Evolutionary conservation across 2,113 vertebrate genomes (phyloP).

Genomic region (Prochilodus magdalenae): DNA sequence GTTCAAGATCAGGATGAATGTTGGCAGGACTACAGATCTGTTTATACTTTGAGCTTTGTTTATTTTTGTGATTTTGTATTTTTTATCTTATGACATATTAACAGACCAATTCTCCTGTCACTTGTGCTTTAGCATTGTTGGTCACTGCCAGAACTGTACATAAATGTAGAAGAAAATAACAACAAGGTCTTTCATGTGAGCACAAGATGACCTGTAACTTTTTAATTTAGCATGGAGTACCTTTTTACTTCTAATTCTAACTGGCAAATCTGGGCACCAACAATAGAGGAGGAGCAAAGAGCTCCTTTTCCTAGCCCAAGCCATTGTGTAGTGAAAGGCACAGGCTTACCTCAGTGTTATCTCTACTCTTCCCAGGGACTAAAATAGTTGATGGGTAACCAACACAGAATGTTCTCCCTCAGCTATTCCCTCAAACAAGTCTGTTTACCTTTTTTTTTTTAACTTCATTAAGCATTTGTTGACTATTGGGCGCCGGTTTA

Average conservation of each 20-base stretch:
- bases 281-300: slow-evolving; percentile 40
- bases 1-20: slow-evolving; percentile 14
- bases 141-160: too few species aligned
- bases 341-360: slow-evolving; percentile 65
- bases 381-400: too few species aligned
- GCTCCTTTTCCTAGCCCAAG: slow-evolving; percentile 64
- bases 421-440: slow-evolving; percentile 83
- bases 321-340: slow-evolving; percentile 69
- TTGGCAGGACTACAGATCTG: background rate
- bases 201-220: slow-evolving; percentile 3
- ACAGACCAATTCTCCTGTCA: background rate
- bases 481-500: slow-evolving; percentile 79
- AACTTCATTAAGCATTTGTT: slow-evolving; percentile 71
- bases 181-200: background rate
- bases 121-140: background rate
- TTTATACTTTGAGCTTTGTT: background rate
- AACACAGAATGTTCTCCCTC: slow-evolving; percentile 77
- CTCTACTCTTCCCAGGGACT: slow-evolving; percentile 69
- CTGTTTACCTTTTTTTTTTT: slow-evolving; percentile 64
- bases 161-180: too few species aligned
- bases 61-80: too few species aligned
- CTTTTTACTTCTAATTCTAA: background rate
- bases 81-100: background rate
- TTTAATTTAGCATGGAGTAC: background rate
- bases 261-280: slow-evolving; percentile 19